Percentiles rank a stretch among this genome's conserved stretches.
Conservation (phyloP, 2,113 vertebrate species). For the Seriola quinqueradiata region DNA sequence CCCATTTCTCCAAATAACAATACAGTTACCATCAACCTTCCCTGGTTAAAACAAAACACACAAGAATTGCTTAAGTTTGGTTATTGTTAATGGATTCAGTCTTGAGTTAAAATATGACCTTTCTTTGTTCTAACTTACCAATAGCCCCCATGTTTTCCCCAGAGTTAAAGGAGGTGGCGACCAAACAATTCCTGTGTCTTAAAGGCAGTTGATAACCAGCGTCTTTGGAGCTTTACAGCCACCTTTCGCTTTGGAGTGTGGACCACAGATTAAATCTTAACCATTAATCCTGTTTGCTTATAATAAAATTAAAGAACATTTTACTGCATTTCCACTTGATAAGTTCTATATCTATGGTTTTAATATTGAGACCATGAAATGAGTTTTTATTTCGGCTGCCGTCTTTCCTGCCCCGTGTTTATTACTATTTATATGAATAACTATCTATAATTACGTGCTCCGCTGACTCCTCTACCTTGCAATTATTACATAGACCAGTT, state of each 20-base stretch:
- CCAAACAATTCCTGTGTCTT: not conserved
- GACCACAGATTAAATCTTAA: not conserved
- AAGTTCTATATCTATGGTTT: not conserved
- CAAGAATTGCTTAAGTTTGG: too few species aligned
- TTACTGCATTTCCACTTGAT: not conserved
- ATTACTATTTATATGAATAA: not conserved
- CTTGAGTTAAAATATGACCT: not conserved
- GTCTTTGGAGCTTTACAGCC: not conserved
- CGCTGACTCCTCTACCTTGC: not conserved
- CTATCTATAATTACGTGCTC: not conserved
- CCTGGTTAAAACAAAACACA: too few species aligned
- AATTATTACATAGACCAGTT: not conserved
- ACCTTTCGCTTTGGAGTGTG: not conserved
- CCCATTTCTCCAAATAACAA: too few species aligned
- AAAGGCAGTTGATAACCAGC: not conserved
- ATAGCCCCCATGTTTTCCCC: too few species aligned
- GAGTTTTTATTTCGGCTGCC: not conserved
- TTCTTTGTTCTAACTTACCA: not conserved
- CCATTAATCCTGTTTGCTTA: not conserved
- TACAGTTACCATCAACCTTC: too few species aligned
- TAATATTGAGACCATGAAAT: not conserved
- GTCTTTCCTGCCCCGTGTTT: not conserved
- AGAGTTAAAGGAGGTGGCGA: too few species aligned
- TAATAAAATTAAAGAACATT: not conserved
- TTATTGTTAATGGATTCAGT: not conserved